phyloP scores from a whole-genome alignment of 2,888 invertebrate species.

The Drosophila borealis region DNA sequence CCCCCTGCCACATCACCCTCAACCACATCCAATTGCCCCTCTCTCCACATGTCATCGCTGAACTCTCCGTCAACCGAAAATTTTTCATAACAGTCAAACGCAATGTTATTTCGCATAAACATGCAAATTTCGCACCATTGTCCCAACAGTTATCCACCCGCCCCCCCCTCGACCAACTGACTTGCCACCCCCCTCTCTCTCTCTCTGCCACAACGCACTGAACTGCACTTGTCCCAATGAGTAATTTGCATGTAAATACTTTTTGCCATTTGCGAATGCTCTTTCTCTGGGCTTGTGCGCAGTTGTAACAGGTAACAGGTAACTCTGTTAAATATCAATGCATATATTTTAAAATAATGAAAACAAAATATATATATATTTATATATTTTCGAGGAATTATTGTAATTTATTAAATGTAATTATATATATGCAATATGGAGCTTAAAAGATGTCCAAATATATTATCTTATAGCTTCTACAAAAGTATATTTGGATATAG shows the following conservation, averaged over 20 bases:
- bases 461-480: no score
- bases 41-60: not conserved
- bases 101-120: constrained; percentile 75
- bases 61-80: constrained; percentile 30
- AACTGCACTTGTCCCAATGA: constrained; percentile 63
- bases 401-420: no score
- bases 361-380: no score
- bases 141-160: not conserved
- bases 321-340: not conserved
- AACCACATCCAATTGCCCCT: not conserved
- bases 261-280: constrained; percentile 40
- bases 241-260: constrained; percentile 76
- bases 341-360: not conserved
- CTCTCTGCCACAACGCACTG: constrained; percentile 18
- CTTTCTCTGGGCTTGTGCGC: constrained; percentile 28
- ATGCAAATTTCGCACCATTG: constrained; percentile 75
- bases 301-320: no score
- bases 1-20: not conserved
- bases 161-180: no score
- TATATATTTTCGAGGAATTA: no score
- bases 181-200: not conserved
- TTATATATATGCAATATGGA: no score
- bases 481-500: no score
- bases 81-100: constrained; percentile 62
- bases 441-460: no score